Conservation (phyloP, 2,888 invertebrate species). For the Crocallis elinguaria region DNA sequence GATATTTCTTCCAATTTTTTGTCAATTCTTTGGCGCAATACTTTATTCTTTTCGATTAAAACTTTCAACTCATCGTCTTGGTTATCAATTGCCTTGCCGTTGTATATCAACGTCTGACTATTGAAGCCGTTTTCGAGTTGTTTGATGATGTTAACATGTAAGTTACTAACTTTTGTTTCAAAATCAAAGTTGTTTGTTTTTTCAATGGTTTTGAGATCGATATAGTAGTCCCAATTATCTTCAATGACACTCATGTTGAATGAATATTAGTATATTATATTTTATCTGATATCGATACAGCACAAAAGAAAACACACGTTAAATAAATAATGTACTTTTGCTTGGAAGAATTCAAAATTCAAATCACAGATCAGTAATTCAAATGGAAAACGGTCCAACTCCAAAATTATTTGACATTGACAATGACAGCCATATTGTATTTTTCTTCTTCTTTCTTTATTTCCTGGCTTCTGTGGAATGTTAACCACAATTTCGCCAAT, state of each 20-base stretch:
- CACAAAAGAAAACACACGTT: not conserved
- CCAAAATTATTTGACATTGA: too few species aligned
- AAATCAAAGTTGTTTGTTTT: conserved; percentile 46
- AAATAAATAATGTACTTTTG: not conserved
- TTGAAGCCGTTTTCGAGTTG: conserved; percentile 55
- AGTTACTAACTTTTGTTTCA: conserved; percentile 44
- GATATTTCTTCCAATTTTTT: conserved; percentile 56
- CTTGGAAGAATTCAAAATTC: too few species aligned
- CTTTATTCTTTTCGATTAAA: conserved; percentile 62
- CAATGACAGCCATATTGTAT: too few species aligned
- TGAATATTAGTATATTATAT: not conserved
- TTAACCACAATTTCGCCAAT: too few species aligned
- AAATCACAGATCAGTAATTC: too few species aligned
- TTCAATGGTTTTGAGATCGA: conserved; percentile 47
- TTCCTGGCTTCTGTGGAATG: too few species aligned
- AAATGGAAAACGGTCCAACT: too few species aligned
- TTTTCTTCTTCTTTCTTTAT: too few species aligned
- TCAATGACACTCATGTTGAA: conserved; percentile 57
- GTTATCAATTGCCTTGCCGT: conserved; percentile 42
- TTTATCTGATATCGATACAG: not conserved
- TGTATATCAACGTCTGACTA: conserved; percentile 44
- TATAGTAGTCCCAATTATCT: conserved; percentile 54
- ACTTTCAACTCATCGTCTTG: conserved; percentile 62
- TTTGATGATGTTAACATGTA: conserved; percentile 47
- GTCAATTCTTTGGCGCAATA: conserved; percentile 61